phyloP scores from a whole-genome alignment of 2,888 invertebrate species.

The Ectobius pallidus region DNA sequence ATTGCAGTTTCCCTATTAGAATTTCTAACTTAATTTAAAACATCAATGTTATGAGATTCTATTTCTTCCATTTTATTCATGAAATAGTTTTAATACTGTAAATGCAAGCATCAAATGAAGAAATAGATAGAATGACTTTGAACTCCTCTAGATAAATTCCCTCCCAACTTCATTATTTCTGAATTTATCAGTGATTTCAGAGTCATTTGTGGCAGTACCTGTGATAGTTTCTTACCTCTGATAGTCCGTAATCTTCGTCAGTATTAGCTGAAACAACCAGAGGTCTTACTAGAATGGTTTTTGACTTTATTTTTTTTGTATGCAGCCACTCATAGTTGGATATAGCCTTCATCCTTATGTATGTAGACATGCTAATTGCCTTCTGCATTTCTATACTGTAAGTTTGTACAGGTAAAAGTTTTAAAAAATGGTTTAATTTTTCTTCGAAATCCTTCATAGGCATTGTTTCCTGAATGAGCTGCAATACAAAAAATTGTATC shows the following conservation, averaged over 20 bases:
- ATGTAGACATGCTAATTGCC: neutral
- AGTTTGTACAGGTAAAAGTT: neutral
- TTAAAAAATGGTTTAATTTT: neutral
- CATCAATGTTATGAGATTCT: no score
- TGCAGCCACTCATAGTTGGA: neutral
- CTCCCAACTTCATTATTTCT: no score
- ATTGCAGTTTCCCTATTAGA: no score
- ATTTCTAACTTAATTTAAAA: no score
- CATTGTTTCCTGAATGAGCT: neutral
- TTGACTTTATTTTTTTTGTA: neutral
- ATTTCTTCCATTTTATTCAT: no score
- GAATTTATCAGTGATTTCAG: no score
- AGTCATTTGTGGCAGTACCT: no score
- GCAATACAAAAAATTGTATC: no score
- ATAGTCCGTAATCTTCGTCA: conserved; percentile 1
- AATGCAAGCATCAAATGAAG: no score
- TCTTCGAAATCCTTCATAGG: neutral
- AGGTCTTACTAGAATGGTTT: neutral
- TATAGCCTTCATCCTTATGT: neutral
- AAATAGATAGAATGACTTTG: no score
- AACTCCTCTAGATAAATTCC: no score
- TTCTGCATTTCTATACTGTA: neutral
- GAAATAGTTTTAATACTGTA: no score
- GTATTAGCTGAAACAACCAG: neutral
- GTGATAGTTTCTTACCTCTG: neutral